phyloP scores from a whole-genome alignment of 2,113 vertebrate species.

The Cephalopholis sonnerati region DNA sequence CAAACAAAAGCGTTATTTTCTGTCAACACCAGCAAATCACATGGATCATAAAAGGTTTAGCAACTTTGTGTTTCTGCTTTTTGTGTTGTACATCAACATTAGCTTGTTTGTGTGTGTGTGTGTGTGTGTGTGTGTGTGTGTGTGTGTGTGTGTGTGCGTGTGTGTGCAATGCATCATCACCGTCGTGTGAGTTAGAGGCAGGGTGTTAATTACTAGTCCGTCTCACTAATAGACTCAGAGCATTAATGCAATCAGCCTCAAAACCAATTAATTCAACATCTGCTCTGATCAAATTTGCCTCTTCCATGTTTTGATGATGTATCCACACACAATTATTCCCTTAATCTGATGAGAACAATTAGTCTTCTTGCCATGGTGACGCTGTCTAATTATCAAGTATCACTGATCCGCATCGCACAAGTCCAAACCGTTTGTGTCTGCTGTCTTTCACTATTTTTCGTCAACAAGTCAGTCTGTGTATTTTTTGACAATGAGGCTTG shows the following conservation, averaged over 20 bases:
- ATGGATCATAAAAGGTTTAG: constrained; percentile 5
- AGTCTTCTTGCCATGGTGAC: constrained; percentile 47
- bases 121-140: constrained; percentile 8
- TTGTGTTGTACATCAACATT: neutral
- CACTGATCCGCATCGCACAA: constrained; percentile 52
- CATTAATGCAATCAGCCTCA: constrained; percentile 81
- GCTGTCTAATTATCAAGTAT: constrained; percentile 69
- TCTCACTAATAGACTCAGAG: constrained; percentile 73
- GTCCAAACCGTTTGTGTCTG: constrained; percentile 27
- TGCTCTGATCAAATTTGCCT: constrained; percentile 80
- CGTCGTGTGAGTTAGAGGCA: constrained; percentile 43
- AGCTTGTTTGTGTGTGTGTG: neutral
- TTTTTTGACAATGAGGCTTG: neutral
- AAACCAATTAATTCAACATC: constrained; percentile 82
- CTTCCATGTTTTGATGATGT: constrained; percentile 75
- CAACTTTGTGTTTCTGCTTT: neutral
- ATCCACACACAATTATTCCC: constrained; percentile 76
- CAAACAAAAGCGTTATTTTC: neutral
- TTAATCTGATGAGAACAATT: constrained; percentile 80
- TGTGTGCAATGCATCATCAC: constrained; percentile 20
- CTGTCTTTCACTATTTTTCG: neutral
- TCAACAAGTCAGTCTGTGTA: neutral
- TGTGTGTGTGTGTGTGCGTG: constrained; percentile 11
- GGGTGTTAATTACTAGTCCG: constrained; percentile 76
- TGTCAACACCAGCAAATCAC: neutral